phyloP scores from a whole-genome alignment of 2,888 invertebrate genomes.

The Tenthredo amoena region DNA sequence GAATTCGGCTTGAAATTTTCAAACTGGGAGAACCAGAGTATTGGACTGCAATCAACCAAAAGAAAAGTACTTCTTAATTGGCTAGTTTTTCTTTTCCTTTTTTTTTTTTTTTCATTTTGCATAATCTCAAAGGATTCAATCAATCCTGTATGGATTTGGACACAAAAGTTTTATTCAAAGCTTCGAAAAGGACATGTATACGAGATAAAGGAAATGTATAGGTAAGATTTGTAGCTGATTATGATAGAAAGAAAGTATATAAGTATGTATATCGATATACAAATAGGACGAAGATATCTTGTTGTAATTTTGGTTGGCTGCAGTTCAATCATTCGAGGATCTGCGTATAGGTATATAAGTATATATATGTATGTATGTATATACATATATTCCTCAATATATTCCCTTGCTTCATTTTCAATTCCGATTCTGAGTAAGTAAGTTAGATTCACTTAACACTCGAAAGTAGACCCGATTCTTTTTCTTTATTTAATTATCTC shows the following conservation, averaged over 20 bases:
- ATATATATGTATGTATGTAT: too few species aligned
- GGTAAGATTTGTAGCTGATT: constrained; percentile 59
- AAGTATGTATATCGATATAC: constrained; percentile 37
- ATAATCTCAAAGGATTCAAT: background rate
- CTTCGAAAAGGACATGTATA: constrained; percentile 46
- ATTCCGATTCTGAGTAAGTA: background rate
- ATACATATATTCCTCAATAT: background rate
- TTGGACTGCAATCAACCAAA: constrained; percentile 86
- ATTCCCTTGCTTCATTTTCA: background rate
- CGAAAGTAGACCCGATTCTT: background rate
- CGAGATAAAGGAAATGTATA: constrained; percentile 57
- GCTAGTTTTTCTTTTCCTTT: background rate
- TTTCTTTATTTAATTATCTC: background rate
- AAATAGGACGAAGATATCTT: constrained; percentile 28
- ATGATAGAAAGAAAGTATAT: constrained; percentile 56
- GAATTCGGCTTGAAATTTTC: constrained; percentile 67
- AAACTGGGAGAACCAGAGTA: constrained; percentile 78
- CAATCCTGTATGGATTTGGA: constrained; percentile 7
- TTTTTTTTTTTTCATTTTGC: background rate
- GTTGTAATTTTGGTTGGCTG: constrained; percentile 58
- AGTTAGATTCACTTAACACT: background rate
- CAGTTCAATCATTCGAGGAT: constrained; percentile 63
- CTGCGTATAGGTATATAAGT: too few species aligned
- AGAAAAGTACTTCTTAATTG: constrained; percentile 63
- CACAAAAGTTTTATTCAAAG: background rate